phyloP scores from a whole-genome alignment of 2,113 vertebrate genomes.

The Platanista minor region DNA sequence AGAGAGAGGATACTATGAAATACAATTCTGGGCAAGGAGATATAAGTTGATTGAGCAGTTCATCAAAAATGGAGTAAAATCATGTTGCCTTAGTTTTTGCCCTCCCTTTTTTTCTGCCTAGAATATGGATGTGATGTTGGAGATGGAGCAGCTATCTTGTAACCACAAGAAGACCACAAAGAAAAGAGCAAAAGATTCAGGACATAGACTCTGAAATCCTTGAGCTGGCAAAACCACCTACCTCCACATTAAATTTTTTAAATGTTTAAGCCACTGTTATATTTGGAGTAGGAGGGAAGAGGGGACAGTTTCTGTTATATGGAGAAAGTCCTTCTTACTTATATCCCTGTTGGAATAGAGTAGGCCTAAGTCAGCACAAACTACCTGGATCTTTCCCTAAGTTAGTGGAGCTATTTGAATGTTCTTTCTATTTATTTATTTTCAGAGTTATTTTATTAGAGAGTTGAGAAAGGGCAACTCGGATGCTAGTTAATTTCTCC shows the following conservation, averaged over 20 bases:
- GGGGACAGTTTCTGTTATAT: neutral
- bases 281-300: accelerated
- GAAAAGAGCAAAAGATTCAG: neutral
- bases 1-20: neutral
- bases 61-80: neutral
- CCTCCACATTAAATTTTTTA: neutral
- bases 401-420: neutral
- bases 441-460: neutral
- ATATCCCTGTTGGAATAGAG: neutral
- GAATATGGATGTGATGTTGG: neutral
- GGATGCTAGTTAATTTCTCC: neutral
- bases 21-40: neutral
- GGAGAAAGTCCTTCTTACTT: neutral
- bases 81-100: neutral
- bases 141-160: neutral
- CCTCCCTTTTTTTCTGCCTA: neutral
- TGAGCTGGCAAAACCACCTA: neutral
- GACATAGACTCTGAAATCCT: neutral
- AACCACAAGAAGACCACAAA: neutral
- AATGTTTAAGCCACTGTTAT: neutral
- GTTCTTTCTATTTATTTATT: neutral
- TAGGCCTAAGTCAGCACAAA: neutral
- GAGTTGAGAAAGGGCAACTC: neutral
- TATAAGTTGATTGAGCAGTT: neutral
- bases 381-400: neutral